A percentile compares a stretch with the other conserved stretches of the same genome.
Evolutionary conservation across 2,888 invertebrate genomes (phyloP).

Genomic region (Eurois occulta): DNA sequence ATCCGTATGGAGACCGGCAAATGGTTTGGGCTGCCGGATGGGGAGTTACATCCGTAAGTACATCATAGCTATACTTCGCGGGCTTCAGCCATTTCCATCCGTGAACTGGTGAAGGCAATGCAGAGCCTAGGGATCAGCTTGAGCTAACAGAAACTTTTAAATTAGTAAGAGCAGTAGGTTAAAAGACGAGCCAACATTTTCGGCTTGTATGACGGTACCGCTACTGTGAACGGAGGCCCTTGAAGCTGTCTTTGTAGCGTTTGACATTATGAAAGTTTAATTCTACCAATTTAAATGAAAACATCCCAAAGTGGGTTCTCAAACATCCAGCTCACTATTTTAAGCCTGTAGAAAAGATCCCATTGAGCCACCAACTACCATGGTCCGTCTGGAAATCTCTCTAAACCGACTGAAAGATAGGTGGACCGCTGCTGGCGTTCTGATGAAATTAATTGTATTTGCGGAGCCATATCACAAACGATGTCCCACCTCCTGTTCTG

Average conservation of each 20-base stretch:
- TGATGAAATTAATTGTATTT: neutral
- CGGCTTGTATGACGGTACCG: neutral
- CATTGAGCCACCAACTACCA: neutral
- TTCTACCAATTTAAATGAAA: neutral
- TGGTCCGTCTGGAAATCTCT: neutral
- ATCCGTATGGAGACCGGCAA: constrained; percentile 70
- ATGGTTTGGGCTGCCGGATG: constrained; percentile 81
- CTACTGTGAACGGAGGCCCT: neutral
- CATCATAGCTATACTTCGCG: neutral
- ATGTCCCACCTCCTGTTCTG: neutral
- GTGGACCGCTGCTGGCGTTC: no score
- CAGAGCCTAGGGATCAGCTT: neutral
- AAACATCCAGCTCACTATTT: neutral
- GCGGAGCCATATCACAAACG: neutral
- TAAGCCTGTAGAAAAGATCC: neutral
- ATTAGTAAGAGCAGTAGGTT: neutral
- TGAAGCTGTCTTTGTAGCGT: neutral
- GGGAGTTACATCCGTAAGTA: constrained; percentile 79
- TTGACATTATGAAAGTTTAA: neutral
- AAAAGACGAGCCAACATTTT: neutral
- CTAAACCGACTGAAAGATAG: neutral
- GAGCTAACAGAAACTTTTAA: neutral
- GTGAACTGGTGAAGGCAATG: neutral
- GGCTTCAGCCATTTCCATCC: neutral
- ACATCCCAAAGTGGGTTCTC: neutral